Evolutionary conservation across 2,888 invertebrate genomes (phyloP), one percentile per base, ranked within the genome.

Genomic region (Noctua fimbriata): DNA sequence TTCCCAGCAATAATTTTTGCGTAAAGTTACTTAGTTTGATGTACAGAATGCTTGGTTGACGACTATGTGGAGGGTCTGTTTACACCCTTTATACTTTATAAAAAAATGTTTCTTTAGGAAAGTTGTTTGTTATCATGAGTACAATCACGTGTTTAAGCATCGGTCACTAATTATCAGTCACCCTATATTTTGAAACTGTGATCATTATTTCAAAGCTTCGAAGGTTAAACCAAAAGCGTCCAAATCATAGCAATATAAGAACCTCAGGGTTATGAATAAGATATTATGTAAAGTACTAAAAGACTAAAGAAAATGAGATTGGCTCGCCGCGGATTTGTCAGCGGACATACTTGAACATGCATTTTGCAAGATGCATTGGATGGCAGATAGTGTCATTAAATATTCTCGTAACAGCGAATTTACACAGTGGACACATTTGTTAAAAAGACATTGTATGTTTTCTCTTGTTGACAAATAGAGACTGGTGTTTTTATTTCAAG

Each of bases 401-500:
- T 83, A 79, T 76, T 86, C 86, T 83, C 65, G 83, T 86, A 76
- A 79, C 79, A 85, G 69, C 60, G 65, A 84, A 76, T 86, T 87
- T 87, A 76, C 71, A 87, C 67, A 76, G 44, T 81, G 80, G 52
- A 84, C 69, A 76, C 47, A 75, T 79, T 84, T 84, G 71, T 60
- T 65, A 44, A 41, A 70, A 82, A 41, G 47, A 75, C 24, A 52
- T 83, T 58, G 41, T 24, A n/a, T 36, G 10, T 80, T 72, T 28
- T 41, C 16, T 67, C 58, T 63, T 41, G 73, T 36, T 69, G 18
- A 24, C 63, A 73, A 76, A 73, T 66, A 52, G 49, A 63, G 69
- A 75, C n/a, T 12, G 2, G 32, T 58, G 55, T 44, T 76, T 71
- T 72, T 58, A 7, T 73, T 66, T 63, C 21, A 41, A 24, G 41